Conservation (phyloP, 1,140 invertebrate genomes). For the Trichomalopsis sarcophagae region DNA sequence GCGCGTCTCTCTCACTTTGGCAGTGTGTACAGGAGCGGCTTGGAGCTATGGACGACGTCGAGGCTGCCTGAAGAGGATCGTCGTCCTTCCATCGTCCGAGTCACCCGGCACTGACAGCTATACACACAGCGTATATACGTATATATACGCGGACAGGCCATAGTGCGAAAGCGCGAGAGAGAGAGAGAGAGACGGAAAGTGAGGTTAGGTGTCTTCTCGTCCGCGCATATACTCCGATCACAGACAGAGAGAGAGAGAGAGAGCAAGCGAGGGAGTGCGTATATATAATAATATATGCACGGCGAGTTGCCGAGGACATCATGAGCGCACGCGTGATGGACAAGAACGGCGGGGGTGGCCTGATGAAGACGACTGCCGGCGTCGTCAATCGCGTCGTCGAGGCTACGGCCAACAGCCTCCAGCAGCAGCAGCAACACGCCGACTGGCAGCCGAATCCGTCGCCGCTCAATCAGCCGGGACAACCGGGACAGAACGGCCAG, state of each 20-base stretch:
- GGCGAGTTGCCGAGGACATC: not conserved
- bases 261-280: not conserved
- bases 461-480: slow-evolving; percentile 31
- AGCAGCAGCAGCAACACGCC: slow-evolving; percentile 38
- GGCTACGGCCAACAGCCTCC: slow-evolving; percentile 42
- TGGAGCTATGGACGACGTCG: not conserved
- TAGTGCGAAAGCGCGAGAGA: no score
- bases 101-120: no score
- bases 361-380: slow-evolving; percentile 41
- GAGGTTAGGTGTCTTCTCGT: slow-evolving; percentile 30
- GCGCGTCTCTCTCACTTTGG: not conserved
- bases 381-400: slow-evolving; percentile 44
- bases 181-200: slow-evolving; percentile 6
- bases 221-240: not conserved
- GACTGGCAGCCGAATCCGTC: slow-evolving; percentile 7
- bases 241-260: not conserved
- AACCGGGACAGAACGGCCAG: slow-evolving; percentile 56
- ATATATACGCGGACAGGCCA: not conserved
- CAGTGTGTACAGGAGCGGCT: not conserved
- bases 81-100: no score
- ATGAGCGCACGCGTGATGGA: slow-evolving; percentile 53
- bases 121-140: not conserved
- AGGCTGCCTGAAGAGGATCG: not conserved
- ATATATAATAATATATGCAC: not conserved
- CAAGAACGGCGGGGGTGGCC: slow-evolving; percentile 32